Base-by-base conservation (phyloP, 1,140 invertebrate species). In the Drosophila novamexicana region DNA sequence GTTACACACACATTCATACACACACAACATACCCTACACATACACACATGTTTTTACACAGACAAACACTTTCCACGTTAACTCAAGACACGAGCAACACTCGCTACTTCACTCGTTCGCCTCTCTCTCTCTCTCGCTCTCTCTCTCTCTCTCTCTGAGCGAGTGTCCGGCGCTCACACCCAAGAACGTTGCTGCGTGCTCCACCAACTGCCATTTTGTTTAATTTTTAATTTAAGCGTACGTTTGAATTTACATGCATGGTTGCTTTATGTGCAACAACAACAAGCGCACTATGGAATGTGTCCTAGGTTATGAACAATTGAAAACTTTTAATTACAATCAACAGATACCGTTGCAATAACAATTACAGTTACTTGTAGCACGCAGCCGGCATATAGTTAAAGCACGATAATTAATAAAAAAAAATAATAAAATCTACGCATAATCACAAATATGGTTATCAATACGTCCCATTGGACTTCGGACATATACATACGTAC, bases 141-240 rank as follows among this genome's bases (percentile, higher is more conserved):
- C 47, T 53, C 18, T 36, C 39, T 44, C 54, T 49, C 39, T 44
- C 54, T 49, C 59, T 49, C 42, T 40, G 59, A 65, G 65, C 67
- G 67, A 61, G 73, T 65, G 68, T 71, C 72, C 71, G 71, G 69
- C 62, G 69, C 69, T 76, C 74, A 76, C 74, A 76, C 74, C 74
- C 74, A 76, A 73, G 69, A 73, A 72, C 50, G 22, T 63, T 71
- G 73, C 45, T 75, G 73, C 62, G 69, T 72, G 69, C 69, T 75
- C 73, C 73, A 73, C 70, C 71, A 76, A 72, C 74, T 76, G 68
- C 74, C 74, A 76, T 76, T 76, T 76, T 76, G 74, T 76, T 76
- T 76, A 76, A 73, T 76, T 72, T 72, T 72, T 76, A 66, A 76
- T 72, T 72, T 72, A 72, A 72, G 74, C 69, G 64, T 74, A 69